These are phyloP conservation scores for Clupea harengus DNA, from an alignment of 2,113 vertebrate genomes.

Conservation along the genomic window DNA sequence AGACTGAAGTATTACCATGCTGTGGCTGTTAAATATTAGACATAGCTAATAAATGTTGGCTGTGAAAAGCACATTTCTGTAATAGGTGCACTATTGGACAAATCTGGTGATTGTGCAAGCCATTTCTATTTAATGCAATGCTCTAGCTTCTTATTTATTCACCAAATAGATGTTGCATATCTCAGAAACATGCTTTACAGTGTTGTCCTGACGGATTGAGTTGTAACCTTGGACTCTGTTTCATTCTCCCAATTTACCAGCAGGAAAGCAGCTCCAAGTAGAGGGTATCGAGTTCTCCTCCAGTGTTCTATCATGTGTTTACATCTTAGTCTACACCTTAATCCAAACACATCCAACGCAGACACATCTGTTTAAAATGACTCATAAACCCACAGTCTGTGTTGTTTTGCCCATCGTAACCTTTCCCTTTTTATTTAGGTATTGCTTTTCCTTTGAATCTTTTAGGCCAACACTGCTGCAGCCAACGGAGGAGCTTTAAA, in stretches of 20 bases:
- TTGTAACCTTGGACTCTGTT: not conserved
- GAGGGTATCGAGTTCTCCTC: too few relatives aligned
- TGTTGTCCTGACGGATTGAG: not conserved
- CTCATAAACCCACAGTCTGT: not conserved
- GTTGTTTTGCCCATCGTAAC: not conserved
- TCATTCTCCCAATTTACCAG: too few relatives aligned
- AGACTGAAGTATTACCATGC: too few relatives aligned
- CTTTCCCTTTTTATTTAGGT: not conserved
- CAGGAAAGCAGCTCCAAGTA: too few relatives aligned
- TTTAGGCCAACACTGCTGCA: not conserved
- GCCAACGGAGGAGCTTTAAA: not conserved
- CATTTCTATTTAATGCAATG: not conserved
- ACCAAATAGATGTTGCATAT: not conserved
- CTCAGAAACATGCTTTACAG: not conserved
- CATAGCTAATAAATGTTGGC: not conserved
- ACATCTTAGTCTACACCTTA: too few relatives aligned
- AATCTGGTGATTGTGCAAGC: not conserved
- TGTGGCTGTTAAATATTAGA: too few relatives aligned
- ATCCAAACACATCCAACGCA: too few relatives aligned
- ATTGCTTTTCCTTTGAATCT: not conserved
- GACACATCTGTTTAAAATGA: not conserved
- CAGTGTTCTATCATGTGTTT: too few relatives aligned
- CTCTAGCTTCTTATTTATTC: not conserved
- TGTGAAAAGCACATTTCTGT: not conserved
- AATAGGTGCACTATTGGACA: too few relatives aligned